A percentile compares a stretch with the other conserved stretches of the same genome.
Conservation (phyloP, 2,888 invertebrate genomes). For the Taphrorychus bicolor region DNA sequence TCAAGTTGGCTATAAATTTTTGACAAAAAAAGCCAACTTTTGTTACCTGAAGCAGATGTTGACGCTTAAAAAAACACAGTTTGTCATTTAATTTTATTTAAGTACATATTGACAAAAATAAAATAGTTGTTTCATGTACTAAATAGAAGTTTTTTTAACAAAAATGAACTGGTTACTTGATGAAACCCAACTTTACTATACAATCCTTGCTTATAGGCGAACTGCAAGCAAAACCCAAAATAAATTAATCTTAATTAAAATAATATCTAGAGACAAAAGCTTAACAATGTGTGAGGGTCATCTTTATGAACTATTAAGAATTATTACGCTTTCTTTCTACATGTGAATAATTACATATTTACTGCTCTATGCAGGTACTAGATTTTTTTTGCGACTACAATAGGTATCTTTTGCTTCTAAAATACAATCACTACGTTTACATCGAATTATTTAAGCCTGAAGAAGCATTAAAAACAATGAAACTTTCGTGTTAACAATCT, state of each 20-base stretch:
- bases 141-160: background rate
- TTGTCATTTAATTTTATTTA: background rate
- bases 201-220: no score
- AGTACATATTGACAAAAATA: background rate
- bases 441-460: background rate
- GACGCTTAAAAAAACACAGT: background rate
- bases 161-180: background rate
- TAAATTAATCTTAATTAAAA: background rate
- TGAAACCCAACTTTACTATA: background rate
- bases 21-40: background rate
- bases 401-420: background rate
- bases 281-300: no score
- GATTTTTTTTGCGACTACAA: background rate
- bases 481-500: constrained; percentile 15
- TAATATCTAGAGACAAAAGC: no score
- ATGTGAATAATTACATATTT: no score
- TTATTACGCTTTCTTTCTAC: no score
- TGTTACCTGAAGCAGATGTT: background rate
- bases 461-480: background rate
- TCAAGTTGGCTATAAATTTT: background rate
- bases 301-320: no score
- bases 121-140: background rate
- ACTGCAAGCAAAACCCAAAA: background rate
- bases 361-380: background rate
- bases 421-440: background rate